Evolutionary conservation across 2,888 invertebrate genomes (phyloP).

Genomic region (Eilema sororculum): DNA sequence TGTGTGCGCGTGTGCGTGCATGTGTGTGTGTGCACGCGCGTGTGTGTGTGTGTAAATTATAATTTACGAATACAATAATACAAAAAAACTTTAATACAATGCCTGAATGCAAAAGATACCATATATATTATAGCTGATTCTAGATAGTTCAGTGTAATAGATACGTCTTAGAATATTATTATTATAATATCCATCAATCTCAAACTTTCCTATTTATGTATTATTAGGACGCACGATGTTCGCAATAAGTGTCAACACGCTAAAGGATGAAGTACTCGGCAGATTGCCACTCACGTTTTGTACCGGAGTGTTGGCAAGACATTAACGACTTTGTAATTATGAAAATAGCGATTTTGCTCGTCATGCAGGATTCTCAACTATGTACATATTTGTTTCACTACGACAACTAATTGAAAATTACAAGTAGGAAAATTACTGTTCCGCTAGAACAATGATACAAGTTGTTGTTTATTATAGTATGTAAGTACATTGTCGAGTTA

Average conservation of each 20-base stretch:
- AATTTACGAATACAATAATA: no score
- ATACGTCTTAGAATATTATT: background rate
- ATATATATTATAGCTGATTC: background rate
- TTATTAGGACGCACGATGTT: conserved; percentile 13
- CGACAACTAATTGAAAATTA: conserved; percentile 50
- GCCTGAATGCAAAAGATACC: background rate
- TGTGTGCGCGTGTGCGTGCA: no score
- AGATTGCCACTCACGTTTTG: conserved; percentile 50
- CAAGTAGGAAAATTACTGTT: conserved; percentile 44
- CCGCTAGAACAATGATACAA: conserved; percentile 31
- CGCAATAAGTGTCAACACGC: conserved; percentile 39
- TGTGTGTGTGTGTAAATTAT: no score
- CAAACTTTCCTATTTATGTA: conserved; percentile 13
- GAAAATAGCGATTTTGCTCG: conserved; percentile 51
- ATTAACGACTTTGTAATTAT: conserved; percentile 60
- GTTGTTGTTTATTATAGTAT: conserved; percentile 16
- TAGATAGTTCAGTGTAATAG: background rate
- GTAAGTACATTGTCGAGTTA: conserved; percentile 1
- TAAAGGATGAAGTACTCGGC: conserved; percentile 32
- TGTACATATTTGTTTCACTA: conserved; percentile 49
- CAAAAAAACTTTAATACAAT: no score
- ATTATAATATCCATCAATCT: conserved; percentile 4
- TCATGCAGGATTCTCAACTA: conserved; percentile 51
- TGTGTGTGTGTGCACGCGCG: no score
- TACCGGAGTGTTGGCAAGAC: conserved; percentile 48